Evolutionary conservation across 2,888 invertebrate species (phyloP).

Genomic region (Scaeva pyrastri): DNA sequence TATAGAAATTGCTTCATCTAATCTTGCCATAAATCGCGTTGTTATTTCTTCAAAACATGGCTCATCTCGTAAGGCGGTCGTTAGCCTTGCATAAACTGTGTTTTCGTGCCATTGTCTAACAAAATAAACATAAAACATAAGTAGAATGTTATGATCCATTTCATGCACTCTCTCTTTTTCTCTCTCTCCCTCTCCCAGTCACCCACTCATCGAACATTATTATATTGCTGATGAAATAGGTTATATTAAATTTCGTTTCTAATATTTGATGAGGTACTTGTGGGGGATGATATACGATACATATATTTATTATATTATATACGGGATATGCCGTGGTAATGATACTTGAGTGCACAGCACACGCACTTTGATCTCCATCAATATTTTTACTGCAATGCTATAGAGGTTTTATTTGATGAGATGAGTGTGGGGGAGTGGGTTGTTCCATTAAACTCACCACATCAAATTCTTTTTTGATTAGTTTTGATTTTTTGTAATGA

Average conservation of each 20-base stretch:
- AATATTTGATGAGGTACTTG: conserved; percentile 44
- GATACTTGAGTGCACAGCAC: conserved; percentile 15
- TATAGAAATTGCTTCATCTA: conserved; percentile 35
- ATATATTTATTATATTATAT: no score
- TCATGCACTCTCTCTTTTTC: conserved; percentile 23
- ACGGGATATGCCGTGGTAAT: background rate
- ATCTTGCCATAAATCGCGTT: conserved; percentile 47
- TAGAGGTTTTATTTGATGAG: background rate
- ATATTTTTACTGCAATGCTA: conserved; percentile 16
- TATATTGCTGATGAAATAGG: conserved; percentile 33
- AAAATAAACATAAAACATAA: conserved; percentile 50
- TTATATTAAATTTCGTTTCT: conserved; percentile 41
- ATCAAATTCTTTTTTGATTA: conserved; percentile 6
- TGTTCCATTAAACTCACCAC: background rate
- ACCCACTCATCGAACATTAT: conserved; percentile 40
- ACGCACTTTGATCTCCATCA: background rate
- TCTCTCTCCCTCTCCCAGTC: no score
- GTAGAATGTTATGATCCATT: conserved; percentile 45
- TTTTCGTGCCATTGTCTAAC: conserved; percentile 30
- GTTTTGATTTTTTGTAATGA: background rate
- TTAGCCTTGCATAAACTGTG: conserved; percentile 53
- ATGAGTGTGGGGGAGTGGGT: background rate
- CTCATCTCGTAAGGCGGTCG: conserved; percentile 41
- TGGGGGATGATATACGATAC: background rate
- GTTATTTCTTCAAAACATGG: conserved; percentile 52